Evolutionary conservation across 2,888 invertebrate genomes (phyloP).

Genomic region (Drosophila longiperda): DNA sequence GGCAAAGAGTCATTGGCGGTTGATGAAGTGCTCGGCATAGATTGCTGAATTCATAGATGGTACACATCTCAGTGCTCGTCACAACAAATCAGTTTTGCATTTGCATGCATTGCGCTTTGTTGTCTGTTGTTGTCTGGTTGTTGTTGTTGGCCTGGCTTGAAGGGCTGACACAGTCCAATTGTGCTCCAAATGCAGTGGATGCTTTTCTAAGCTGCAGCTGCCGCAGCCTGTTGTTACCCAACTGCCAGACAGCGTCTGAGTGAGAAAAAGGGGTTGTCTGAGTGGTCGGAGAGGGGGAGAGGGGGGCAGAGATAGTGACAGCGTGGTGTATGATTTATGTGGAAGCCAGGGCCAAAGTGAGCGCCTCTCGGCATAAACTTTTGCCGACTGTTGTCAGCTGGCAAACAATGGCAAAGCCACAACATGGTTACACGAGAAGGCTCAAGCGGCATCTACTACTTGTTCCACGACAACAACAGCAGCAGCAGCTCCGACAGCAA

Average conservation of each 20-base stretch:
- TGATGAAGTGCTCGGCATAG: slow-evolving; percentile 44
- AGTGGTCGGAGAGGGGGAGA: neutral
- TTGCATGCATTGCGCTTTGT: slow-evolving; percentile 75
- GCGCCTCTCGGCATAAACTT: slow-evolving; percentile 73
- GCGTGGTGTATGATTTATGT: slow-evolving; percentile 67
- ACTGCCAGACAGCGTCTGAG: neutral
- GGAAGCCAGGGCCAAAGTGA: slow-evolving; percentile 56
- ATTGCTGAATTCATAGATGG: slow-evolving; percentile 22
- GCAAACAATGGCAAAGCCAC: slow-evolving; percentile 78
- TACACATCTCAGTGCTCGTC: slow-evolving; percentile 45
- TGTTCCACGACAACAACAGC: slow-evolving; percentile 16
- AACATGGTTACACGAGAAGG: slow-evolving; percentile 67
- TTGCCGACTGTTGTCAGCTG: slow-evolving; percentile 78
- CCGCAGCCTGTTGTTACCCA: slow-evolving; percentile 58
- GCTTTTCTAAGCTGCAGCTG: slow-evolving; percentile 61
- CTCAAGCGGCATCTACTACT: slow-evolving; percentile 37
- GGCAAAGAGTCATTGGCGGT: slow-evolving; percentile 15
- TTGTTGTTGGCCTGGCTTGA: neutral
- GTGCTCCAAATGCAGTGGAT: slow-evolving; percentile 21
- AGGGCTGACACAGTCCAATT: slow-evolving; percentile 26
- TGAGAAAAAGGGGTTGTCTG: too few species aligned
- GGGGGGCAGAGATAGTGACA: slow-evolving; percentile 23
- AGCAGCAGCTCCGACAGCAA: neutral
- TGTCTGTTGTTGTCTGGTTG: neutral
- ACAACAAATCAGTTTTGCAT: slow-evolving; percentile 77